These are phyloP conservation scores for Paradisaea rubra DNA, from an alignment of 2,113 vertebrate species.

Conservation along the genomic window DNA sequence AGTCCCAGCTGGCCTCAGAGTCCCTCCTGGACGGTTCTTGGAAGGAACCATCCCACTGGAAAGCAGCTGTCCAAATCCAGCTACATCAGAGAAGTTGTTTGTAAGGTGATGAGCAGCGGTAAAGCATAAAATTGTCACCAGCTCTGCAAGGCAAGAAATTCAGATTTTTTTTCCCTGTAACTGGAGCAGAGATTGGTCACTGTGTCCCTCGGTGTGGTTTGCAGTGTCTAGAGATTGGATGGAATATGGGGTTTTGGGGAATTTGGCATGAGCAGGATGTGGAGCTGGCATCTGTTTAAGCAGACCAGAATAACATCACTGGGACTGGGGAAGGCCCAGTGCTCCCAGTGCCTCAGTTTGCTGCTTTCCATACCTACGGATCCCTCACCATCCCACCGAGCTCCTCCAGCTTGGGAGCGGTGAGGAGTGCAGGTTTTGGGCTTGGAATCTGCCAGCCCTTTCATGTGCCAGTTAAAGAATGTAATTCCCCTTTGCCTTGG, in stretches of 20 bases:
- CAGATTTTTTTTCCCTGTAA: not conserved
- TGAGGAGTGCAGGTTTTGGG: not conserved
- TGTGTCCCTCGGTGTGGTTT: not conserved
- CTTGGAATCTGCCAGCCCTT: not conserved
- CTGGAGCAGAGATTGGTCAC: not conserved
- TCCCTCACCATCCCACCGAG: not conserved
- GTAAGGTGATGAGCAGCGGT: rapidly evolving
- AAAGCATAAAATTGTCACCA: not conserved
- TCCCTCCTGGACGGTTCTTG: not conserved
- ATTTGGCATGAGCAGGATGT: rapidly evolving
- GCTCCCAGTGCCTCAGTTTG: not conserved
- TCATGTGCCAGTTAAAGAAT: not conserved
- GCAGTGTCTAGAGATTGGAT: not conserved
- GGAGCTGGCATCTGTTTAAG: not conserved
- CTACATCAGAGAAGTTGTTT: not conserved
- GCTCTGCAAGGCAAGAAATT: not conserved
- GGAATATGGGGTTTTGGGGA: not conserved
- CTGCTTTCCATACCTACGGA: rapidly evolving
- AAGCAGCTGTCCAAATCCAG: not conserved
- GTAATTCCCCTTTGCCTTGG: not conserved
- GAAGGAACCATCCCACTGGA: not conserved
- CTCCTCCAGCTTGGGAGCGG: not conserved
- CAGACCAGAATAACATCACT: rapidly evolving
- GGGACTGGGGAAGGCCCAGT: not conserved
- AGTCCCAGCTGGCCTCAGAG: not conserved